Base-by-base conservation (phyloP, 2,797 vertebrate genomes). In the Anguilla megastoma region DNA sequence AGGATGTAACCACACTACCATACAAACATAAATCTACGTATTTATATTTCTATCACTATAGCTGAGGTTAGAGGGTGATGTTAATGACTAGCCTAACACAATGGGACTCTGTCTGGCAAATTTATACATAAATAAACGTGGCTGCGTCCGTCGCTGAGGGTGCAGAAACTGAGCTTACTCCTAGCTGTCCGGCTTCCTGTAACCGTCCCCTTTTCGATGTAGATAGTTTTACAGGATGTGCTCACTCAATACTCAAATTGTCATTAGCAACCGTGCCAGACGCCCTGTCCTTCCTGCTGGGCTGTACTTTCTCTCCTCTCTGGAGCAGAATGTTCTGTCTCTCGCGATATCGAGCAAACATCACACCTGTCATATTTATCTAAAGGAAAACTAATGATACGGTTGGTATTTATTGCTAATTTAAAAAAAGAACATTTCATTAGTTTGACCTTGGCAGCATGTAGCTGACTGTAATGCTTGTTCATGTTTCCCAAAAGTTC, bases 111-210 rank as follows among this genome's bases (percentile, higher is more conserved):
- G 56, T 60, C 48, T 69, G n/a, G 84, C 84, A 76, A 87, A 71
- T 79, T 79, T 50, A 8, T 50, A 50, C 24, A 12, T 50, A 41
- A 41, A 48, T 82, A 82, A n/a, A 82, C 16, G 18, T 3, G 24
- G 12, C 36, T 76, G 33, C 14, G 16, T 50, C 24, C 16, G 56
- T 30, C 86, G 89, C 91, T 92, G 91, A 91, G 88, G 86, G 87
- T 71, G 91, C 69, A 88, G 86, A 92, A 91, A 89, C 74, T 84
- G 91, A 92, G 88, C 89, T 87, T 48, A 45, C 86, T 89, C 86
- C 88, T 84, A 88, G 86, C 50, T 71, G 36, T 58, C 82, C 54
- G 85, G 87, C 79, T 89, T 91, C 88, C 89, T 88, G 85, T 16
- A 71, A n/a, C 88, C 85, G 18, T 50, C 41, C 66, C 21, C 60